Conservation (phyloP, 2,888 invertebrate genomes). For the Laspeyria flexula region DNA sequence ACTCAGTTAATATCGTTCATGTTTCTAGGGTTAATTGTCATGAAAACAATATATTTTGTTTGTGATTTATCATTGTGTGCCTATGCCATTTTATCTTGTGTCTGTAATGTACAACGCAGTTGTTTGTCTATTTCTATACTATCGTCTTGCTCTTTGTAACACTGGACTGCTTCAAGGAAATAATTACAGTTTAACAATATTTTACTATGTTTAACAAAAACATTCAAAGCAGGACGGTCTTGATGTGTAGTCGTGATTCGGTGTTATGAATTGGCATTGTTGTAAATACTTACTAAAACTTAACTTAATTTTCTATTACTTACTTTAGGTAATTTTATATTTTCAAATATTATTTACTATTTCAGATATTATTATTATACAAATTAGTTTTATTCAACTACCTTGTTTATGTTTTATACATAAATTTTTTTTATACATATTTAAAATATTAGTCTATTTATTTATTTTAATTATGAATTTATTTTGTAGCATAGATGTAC, state of each 20-base stretch:
- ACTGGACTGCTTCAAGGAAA: constrained; percentile 19
- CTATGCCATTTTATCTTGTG: constrained; percentile 53
- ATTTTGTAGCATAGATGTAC: neutral
- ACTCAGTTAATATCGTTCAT: no score
- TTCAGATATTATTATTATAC: no score
- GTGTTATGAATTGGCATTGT: constrained; percentile 43
- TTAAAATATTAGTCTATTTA: neutral
- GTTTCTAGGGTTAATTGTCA: no score
- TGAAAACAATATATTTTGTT: no score
- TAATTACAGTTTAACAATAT: constrained; percentile 27
- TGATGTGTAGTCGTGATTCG: constrained; percentile 45
- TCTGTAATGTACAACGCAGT: constrained; percentile 70
- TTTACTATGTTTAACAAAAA: constrained; percentile 26
- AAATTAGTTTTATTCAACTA: no score
- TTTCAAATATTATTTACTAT: no score
- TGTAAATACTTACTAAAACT: constrained; percentile 26
- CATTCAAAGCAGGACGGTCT: constrained; percentile 43
- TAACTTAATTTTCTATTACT: neutral
- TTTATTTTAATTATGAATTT: neutral
- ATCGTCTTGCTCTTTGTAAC: constrained; percentile 55
- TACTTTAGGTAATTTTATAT: constrained; percentile 9
- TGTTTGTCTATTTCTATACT: constrained; percentile 41
- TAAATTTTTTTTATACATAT: constrained; percentile 7
- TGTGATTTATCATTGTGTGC: neutral
- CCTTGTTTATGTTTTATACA: no score